Conservation (phyloP, 2,797 vertebrate genomes). For the Danio aesculapii region DNA sequence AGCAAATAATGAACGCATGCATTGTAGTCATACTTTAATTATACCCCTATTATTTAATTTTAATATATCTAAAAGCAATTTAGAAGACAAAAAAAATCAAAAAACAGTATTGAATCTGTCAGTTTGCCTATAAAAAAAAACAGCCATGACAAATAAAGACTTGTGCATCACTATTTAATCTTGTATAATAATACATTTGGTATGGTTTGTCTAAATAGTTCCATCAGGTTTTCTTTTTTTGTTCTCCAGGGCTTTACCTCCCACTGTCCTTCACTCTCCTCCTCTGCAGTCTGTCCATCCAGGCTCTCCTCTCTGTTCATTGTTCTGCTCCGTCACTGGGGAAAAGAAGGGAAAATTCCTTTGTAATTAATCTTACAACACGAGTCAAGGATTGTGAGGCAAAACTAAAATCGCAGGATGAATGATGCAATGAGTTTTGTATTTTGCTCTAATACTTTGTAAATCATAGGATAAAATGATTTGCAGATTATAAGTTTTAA, state of each 20-base stretch:
- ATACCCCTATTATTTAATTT: too few relatives aligned
- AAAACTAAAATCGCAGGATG: background rate
- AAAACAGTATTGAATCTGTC: too few relatives aligned
- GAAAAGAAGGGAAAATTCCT: constrained; percentile 53
- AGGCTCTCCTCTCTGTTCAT: constrained; percentile 43
- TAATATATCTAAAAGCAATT: too few relatives aligned
- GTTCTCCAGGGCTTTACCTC: constrained; percentile 19
- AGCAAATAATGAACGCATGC: too few relatives aligned
- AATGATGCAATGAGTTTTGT: background rate
- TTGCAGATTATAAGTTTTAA: background rate
- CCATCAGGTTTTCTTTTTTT: too few relatives aligned
- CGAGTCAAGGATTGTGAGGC: constrained; percentile 19
- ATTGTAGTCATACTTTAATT: too few relatives aligned
- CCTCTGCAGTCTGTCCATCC: constrained; percentile 40
- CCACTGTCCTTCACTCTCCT: constrained; percentile 41
- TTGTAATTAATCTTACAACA: constrained; percentile 49
- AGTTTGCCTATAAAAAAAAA: too few relatives aligned
- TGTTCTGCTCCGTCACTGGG: constrained; percentile 48
- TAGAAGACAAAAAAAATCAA: too few relatives aligned
- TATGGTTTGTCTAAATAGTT: too few relatives aligned
- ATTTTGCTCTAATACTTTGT: constrained; percentile 1
- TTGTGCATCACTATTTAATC: too few relatives aligned
- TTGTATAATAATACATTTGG: too few relatives aligned
- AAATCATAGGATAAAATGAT: background rate
- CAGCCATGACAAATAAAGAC: too few relatives aligned